These are phyloP conservation scores for Girardia tigrina DNA, from an alignment of 2,888 invertebrate species.

Conservation along the genomic window DNA sequence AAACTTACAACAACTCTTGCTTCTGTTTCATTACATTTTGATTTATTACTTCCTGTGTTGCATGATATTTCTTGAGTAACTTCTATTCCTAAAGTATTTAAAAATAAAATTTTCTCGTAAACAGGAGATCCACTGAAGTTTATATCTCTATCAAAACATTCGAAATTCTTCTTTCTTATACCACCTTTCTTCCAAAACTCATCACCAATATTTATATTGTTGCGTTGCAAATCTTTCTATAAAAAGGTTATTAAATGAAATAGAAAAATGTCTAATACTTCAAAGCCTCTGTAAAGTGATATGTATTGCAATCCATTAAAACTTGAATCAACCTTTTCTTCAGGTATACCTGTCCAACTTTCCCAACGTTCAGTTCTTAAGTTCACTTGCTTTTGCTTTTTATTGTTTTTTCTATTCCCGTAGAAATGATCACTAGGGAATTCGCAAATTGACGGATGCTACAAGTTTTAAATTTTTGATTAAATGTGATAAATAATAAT, in stretches of 20 bases:
- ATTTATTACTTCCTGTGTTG: background rate
- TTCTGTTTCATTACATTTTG: background rate
- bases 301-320: background rate
- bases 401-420: background rate
- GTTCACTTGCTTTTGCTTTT: background rate
- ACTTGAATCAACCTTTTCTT: background rate
- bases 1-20: background rate
- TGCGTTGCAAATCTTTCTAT: background rate
- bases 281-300: background rate
- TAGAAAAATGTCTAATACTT: background rate
- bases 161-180: background rate
- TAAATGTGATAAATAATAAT: no score
- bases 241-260: background rate
- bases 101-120: constrained; percentile 15
- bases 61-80: background rate
- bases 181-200: background rate
- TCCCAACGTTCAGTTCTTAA: background rate
- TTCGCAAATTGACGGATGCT: constrained; percentile 1
- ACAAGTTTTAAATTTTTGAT: background rate
- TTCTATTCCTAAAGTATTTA: background rate
- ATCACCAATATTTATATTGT: constrained; percentile 6
- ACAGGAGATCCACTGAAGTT: background rate
- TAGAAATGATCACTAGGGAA: background rate
- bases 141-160: background rate
- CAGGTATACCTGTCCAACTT: constrained; percentile 2